Evolutionary conservation across 2,888 invertebrate genomes (phyloP), one percentile per base, ranked within the genome.

Genomic region (Pachydiplax longipennis): DNA sequence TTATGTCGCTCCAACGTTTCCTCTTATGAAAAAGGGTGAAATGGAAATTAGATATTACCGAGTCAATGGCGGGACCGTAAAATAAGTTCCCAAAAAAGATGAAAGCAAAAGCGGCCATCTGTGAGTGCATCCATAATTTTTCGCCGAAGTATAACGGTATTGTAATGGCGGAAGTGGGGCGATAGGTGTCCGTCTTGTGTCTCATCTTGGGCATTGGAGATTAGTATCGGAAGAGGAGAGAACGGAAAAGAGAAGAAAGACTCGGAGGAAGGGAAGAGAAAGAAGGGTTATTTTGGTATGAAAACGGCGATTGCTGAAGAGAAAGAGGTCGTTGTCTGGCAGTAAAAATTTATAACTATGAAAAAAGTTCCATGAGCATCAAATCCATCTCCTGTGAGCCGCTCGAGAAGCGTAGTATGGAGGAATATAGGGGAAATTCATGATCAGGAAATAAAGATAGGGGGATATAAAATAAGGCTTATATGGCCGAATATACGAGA

Each of bases 141-240:
- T 58, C 83, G 53, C 35, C 83, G 58, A 53, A 31, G 83, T 44
- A 48, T 83, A 83, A 83, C 83, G 83, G 83, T 83, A 83, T 31
- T 58, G 31, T 83, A 15, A 58, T 15, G 31, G 58, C 53, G 83
- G 58, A 83, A 83, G 83, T 83, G 53, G 83, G 58, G 35, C 83
- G 83, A 83, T 83, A 48, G 53, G 58, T 83, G 73, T 25, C 25
- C 31, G 65, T 65, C 65, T 6, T 65, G 65, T 73, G 73, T 73
- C 73, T 73, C 73, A 31, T 25, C 31, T 73, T 31, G 2, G 73
- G 73, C 25, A 73, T 25, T 25, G 73, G 31, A 73, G 73, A 73
- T 73, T 73, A 73, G 31, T 73, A 73, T 73, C 73, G 73, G 31
- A 73, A 31, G 73, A 22, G 31, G 4, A 31, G 25, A 2, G 65